Percentiles rank a stretch among this genome's conserved stretches.
Conservation (phyloP, 2,797 vertebrate species). For the Zalophus californianus region DNA sequence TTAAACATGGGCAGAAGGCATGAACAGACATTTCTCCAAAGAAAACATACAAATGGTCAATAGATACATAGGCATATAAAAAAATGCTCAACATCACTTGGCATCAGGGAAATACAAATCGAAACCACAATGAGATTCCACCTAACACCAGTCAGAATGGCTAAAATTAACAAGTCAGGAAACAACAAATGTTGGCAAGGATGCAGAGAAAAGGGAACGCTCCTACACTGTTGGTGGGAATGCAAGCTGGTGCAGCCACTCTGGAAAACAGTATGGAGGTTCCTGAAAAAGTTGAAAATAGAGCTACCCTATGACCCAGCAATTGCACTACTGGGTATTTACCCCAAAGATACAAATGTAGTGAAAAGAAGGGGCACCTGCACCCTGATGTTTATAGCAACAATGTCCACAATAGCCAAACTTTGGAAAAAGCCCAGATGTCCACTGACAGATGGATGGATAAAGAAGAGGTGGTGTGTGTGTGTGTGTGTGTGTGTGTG, state of each 20-base stretch:
- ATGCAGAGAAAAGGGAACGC: background rate
- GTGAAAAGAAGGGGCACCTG: background rate
- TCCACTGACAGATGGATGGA: too few species aligned
- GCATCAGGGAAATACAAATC: too few species aligned
- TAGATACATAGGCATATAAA: too few species aligned
- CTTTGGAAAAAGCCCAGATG: too few species aligned
- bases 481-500: too few species aligned
- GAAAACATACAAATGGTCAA: background rate
- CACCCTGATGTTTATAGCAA: background rate
- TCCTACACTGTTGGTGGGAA: background rate
- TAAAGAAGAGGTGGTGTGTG: too few species aligned
- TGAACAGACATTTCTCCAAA: background rate
- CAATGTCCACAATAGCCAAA: background rate
- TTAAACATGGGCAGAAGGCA: background rate
- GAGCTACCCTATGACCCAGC: background rate
- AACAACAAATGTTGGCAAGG: background rate
- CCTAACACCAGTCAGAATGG: background rate
- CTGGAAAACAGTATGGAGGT: background rate
- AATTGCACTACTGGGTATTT: background rate
- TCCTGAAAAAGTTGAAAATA: background rate
- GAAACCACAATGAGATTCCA: too few species aligned
- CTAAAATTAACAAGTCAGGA: background rate
- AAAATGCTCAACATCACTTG: too few species aligned
- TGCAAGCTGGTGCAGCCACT: background rate
- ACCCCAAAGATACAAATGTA: background rate